phyloP scores from a whole-genome alignment of 1,140 invertebrate species.

The Luehdorfia chinensis region DNA sequence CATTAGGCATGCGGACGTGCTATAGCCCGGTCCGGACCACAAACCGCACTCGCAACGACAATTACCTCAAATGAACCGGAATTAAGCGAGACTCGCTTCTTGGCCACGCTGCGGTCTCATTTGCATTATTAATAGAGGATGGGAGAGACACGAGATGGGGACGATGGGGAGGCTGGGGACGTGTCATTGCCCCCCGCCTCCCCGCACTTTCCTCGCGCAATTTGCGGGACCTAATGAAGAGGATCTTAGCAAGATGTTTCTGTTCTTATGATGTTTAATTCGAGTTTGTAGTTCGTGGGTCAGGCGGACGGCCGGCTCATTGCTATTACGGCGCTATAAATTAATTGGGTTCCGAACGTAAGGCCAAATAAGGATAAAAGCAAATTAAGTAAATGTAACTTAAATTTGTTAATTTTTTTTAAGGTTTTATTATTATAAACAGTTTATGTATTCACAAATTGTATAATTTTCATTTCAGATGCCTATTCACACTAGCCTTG shows the following conservation, averaged over 20 bases:
- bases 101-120: slow-evolving; percentile 74
- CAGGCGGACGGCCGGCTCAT: slow-evolving; percentile 52
- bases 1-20: slow-evolving; percentile 36
- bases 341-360: slow-evolving; percentile 24
- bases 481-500: no score
- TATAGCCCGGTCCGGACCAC: slow-evolving; percentile 35
- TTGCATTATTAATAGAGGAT: slow-evolving; percentile 76
- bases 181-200: slow-evolving; percentile 40
- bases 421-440: no score
- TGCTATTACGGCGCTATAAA: slow-evolving; percentile 56
- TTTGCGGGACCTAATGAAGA: slow-evolving; percentile 73
- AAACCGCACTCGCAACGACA: slow-evolving; percentile 67
- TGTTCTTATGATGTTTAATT: slow-evolving; percentile 75
- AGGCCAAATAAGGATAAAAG: no score
- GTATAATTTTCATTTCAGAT: no score
- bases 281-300: slow-evolving; percentile 68
- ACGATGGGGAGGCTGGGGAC: slow-evolving; percentile 16
- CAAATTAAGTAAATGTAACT: no score
- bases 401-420: no score
- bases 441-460: no score
- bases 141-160: slow-evolving; percentile 23
- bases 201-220: slow-evolving; percentile 37
- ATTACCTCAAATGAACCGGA: slow-evolving; percentile 76
- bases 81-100: slow-evolving; percentile 74
- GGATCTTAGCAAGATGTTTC: slow-evolving; percentile 71